Evolutionary conservation across 1,140 invertebrate genomes (phyloP).

Genomic region (Matsumurasca onukii): DNA sequence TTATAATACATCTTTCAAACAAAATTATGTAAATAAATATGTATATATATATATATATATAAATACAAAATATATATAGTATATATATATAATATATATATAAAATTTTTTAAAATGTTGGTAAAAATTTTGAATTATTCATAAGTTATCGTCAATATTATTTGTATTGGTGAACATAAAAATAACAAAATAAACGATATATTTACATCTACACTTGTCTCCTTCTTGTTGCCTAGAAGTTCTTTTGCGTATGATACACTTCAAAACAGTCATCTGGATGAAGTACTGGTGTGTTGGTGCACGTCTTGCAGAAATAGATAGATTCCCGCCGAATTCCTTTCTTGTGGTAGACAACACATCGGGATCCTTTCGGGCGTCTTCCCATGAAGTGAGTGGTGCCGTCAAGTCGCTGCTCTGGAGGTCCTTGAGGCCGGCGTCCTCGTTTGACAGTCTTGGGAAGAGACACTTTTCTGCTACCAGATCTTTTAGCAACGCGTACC

Average conservation of each 20-base stretch:
- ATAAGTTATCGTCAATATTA: too few relatives aligned
- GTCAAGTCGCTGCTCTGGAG: not conserved
- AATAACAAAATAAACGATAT: not conserved
- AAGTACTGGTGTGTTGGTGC: not conserved
- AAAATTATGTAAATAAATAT: too few relatives aligned
- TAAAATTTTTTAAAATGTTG: too few relatives aligned
- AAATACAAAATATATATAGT: too few relatives aligned
- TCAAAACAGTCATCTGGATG: constrained; percentile 7
- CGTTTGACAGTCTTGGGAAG: not conserved
- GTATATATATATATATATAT: too few relatives aligned
- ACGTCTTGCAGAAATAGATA: not conserved
- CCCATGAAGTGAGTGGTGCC: not conserved
- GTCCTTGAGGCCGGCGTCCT: not conserved
- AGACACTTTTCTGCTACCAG: not conserved
- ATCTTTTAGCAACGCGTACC: not conserved
- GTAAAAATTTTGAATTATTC: too few relatives aligned
- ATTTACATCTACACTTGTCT: not conserved
- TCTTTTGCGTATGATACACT: not conserved
- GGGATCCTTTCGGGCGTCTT: not conserved
- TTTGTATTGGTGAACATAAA: too few relatives aligned
- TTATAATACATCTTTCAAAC: too few relatives aligned
- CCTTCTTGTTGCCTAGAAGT: too few relatives aligned
- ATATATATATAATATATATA: too few relatives aligned
- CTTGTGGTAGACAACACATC: not conserved
- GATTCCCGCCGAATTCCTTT: not conserved